These are phyloP conservation scores for Saccopteryx bilineata DNA, from an alignment of 2,113 vertebrate genomes.

Conservation along the genomic window DNA sequence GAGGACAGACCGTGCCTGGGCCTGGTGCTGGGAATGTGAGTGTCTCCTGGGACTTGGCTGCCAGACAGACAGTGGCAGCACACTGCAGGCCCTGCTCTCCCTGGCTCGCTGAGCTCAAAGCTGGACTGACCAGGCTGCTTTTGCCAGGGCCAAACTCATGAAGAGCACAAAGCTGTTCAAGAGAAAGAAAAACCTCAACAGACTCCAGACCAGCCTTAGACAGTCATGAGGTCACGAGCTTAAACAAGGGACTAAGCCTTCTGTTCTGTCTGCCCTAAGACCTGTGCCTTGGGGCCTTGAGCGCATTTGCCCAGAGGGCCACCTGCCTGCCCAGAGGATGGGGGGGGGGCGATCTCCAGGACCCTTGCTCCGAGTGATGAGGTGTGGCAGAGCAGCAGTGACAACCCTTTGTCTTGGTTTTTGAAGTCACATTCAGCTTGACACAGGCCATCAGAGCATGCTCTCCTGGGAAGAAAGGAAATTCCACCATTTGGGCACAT, in stretches of 20 bases:
- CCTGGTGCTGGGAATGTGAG: not conserved
- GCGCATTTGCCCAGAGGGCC: not conserved
- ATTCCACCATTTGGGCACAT: not conserved
- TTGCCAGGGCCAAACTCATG: slow-evolving; percentile 1
- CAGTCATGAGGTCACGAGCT: not conserved
- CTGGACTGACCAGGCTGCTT: not conserved
- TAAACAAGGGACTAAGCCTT: not conserved
- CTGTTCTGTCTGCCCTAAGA: not conserved
- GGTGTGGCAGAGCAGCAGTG: not conserved
- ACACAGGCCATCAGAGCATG: not conserved
- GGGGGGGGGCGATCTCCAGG: not conserved
- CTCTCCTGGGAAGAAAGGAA: not conserved
- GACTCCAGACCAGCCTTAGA: not conserved
- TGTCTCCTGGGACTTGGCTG: not conserved
- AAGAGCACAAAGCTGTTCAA: not conserved
- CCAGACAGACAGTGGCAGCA: not conserved
- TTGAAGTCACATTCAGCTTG: not conserved
- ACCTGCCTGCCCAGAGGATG: too few relatives aligned
- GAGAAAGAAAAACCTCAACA: not conserved
- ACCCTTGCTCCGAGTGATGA: not conserved
- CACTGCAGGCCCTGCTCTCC: not conserved
- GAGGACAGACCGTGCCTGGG: not conserved
- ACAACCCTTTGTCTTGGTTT: not conserved
- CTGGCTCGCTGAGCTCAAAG: fast-evolving
- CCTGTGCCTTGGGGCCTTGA: not conserved